Percentiles rank a stretch among this genome's conserved stretches.
These are phyloP conservation scores for Oscheius sp. DNA, from an alignment of 2,888 invertebrate species.

Conservation along the genomic window DNA sequence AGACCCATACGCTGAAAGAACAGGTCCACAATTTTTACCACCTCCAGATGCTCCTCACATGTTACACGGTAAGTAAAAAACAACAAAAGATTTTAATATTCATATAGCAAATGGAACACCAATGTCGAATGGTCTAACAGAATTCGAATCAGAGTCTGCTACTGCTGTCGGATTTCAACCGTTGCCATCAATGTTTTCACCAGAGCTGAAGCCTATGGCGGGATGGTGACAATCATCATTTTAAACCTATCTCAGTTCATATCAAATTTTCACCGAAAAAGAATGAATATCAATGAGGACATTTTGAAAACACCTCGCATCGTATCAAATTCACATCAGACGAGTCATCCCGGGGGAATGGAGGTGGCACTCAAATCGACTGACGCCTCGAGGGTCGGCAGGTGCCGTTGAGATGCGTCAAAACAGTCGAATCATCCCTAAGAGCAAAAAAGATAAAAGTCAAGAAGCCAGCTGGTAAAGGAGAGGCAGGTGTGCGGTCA, in stretches of 20 bases:
- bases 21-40: conserved; percentile 6
- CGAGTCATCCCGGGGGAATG: background rate
- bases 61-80: conserved; percentile 22
- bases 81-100: background rate
- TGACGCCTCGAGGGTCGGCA: conserved; percentile 18
- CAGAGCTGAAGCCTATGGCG: conserved; percentile 32
- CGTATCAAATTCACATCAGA: conserved; percentile 26
- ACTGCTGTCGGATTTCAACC: conserved; percentile 17
- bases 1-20: conserved; percentile 40
- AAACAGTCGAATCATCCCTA: conserved; percentile 5
- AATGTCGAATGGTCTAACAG: background rate
- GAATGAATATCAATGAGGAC: conserved; percentile 10
- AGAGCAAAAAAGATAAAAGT: background rate
- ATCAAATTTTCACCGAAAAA: conserved; percentile 19
- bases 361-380: conserved; percentile 28
- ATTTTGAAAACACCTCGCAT: background rate
- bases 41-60: conserved; percentile 24
- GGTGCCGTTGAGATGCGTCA: conserved; percentile 6
- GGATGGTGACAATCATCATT: conserved; percentile 23
- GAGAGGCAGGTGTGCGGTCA: conserved; percentile 15
- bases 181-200: conserved; percentile 25
- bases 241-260: conserved; percentile 8
- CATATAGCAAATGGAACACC: background rate
- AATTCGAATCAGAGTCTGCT: conserved; percentile 16
- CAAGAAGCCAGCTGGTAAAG: background rate